Evolutionary conservation across 2,888 invertebrate genomes (phyloP).

Genomic region (Drosophila formosana): DNA sequence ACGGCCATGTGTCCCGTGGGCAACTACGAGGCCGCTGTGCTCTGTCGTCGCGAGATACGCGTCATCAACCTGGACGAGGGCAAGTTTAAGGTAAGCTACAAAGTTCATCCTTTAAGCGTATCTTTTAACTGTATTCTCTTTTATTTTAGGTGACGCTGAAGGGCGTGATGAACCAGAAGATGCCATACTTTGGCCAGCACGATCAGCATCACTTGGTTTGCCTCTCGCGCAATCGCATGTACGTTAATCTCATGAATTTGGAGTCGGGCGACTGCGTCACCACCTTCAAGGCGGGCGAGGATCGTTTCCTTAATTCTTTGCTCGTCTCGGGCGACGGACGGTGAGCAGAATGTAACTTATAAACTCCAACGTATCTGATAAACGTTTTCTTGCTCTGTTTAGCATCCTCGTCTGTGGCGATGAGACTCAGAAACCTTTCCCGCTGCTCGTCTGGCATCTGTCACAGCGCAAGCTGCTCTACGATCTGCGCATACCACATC

Average conservation of each 20-base stretch:
- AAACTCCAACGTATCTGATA: neutral
- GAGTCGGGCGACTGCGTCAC: conserved; percentile 89
- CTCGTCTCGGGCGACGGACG: conserved; percentile 95
- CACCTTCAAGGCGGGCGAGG: conserved; percentile 96
- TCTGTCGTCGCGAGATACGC: conserved; percentile 92
- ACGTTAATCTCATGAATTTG: conserved; percentile 94
- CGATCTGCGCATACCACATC: conserved; percentile 94
- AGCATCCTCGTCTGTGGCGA: conserved; percentile 95
- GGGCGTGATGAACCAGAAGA: conserved; percentile 96
- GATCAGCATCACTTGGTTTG: conserved; percentile 92
- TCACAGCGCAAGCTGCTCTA: conserved; percentile 93
- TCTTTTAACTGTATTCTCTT: neutral
- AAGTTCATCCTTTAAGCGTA: neutral
- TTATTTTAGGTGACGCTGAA: conserved; percentile 89
- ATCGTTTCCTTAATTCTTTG: conserved; percentile 94
- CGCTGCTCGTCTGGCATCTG: conserved; percentile 95
- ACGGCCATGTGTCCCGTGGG: conserved; percentile 92
- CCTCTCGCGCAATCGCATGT: conserved; percentile 94
- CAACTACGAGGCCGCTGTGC: conserved; percentile 90
- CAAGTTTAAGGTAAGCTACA: conserved; percentile 80
- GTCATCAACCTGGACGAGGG: conserved; percentile 93
- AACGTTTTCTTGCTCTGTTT: conserved; percentile 53
- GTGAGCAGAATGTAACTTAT: conserved; percentile 83
- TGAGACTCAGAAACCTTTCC: conserved; percentile 96
- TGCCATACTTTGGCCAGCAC: conserved; percentile 95